Evolutionary conservation across 2,888 invertebrate genomes (phyloP).

Genomic region (Deilephila elpenor): DNA sequence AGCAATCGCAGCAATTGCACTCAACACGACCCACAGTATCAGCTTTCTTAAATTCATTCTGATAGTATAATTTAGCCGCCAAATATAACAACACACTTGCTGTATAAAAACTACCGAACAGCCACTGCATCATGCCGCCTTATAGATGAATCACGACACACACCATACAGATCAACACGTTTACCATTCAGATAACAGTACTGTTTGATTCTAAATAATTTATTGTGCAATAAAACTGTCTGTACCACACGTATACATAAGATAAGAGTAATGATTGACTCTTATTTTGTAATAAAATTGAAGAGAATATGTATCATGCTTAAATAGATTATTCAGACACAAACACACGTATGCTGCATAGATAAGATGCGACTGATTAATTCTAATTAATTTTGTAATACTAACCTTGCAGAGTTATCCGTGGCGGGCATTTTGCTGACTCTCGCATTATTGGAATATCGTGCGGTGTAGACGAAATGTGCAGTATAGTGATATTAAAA

Average conservation of each 20-base stretch:
- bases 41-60: constrained; percentile 69
- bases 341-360: constrained; percentile 49
- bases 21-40: constrained; percentile 50
- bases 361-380: constrained; percentile 58
- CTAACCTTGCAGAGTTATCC: constrained; percentile 42
- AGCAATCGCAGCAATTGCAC: constrained; percentile 50
- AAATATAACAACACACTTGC: constrained; percentile 66
- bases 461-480: constrained; percentile 21
- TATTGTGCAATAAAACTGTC: no score
- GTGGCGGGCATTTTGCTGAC: constrained; percentile 47
- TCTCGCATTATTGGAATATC: constrained; percentile 28
- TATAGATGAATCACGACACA: constrained; percentile 38
- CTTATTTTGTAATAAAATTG: no score
- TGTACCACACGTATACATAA: no score
- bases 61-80: constrained; percentile 63
- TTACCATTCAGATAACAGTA: no score
- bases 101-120: constrained; percentile 65
- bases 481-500: constrained; percentile 10
- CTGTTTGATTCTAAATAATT: no score
- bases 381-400: constrained; percentile 41
- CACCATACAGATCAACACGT: constrained; percentile 38
- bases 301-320: constrained; percentile 51
- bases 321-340: constrained; percentile 36
- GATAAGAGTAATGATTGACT: no score
- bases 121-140: constrained; percentile 62